A percentile compares a stretch with the other conserved stretches of the same genome.
Evolutionary conservation across 2,113 vertebrate species (phyloP).

Genomic region (Numenius arquata): DNA sequence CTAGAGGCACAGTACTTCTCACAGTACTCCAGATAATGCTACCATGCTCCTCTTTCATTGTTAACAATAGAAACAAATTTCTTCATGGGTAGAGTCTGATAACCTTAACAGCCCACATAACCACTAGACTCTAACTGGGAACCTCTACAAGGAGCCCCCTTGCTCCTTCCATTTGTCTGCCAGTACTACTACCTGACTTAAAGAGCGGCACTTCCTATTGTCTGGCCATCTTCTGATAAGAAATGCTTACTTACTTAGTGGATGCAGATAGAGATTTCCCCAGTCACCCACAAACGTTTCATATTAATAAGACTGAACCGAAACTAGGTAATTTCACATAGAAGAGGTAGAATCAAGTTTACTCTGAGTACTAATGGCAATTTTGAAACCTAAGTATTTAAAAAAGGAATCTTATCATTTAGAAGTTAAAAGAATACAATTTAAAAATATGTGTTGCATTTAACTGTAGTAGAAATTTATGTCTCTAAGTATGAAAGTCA

Average conservation of each 20-base stretch:
- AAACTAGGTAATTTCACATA: background rate
- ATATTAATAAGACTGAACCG: background rate
- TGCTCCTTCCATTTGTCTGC: background rate
- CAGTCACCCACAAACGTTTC: background rate
- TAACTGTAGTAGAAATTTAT: background rate
- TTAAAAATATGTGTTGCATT: background rate
- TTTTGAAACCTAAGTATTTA: background rate
- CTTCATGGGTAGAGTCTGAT: background rate
- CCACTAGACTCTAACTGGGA: background rate
- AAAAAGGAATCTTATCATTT: background rate
- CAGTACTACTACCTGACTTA: background rate
- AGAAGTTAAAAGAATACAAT: background rate
- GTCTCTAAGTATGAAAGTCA: background rate
- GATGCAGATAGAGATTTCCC: background rate
- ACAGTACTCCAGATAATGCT: background rate
- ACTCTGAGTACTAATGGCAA: background rate
- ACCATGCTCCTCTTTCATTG: accelerated
- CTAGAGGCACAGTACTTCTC: background rate
- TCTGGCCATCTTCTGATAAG: background rate
- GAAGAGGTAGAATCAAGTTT: background rate
- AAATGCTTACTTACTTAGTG: background rate
- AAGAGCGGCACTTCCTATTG: background rate
- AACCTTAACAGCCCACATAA: background rate
- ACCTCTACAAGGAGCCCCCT: background rate
- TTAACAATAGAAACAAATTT: background rate